Conservation (phyloP, 2,797 vertebrate species). For the Cynodonichthys magdalenae region DNA sequence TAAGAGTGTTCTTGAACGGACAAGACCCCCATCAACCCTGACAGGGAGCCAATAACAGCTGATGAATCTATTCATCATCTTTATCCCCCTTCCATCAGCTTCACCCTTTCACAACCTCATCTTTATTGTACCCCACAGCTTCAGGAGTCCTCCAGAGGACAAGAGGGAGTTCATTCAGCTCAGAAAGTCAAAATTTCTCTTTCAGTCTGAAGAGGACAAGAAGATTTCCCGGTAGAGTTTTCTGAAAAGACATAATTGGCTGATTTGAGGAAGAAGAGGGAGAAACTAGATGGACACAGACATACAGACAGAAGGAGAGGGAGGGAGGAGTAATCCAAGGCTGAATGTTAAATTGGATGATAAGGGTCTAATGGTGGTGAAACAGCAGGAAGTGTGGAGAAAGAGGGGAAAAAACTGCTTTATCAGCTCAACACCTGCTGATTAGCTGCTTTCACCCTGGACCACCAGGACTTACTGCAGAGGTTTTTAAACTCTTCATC, state of each 20-base stretch:
- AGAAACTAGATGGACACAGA: slow-evolving; percentile 28
- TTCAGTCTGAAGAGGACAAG: slow-evolving; percentile 43
- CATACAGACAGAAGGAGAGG: slow-evolving; percentile 24
- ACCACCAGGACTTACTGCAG: slow-evolving; percentile 23
- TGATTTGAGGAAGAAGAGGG: slow-evolving; percentile 44
- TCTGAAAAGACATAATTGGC: slow-evolving; percentile 46
- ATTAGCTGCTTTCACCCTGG: slow-evolving; percentile 37
- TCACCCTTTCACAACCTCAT: slow-evolving; percentile 5
- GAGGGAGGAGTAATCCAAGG: slow-evolving; percentile 40
- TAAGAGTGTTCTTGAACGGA: slow-evolving; percentile 18
- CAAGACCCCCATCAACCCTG: background rate
- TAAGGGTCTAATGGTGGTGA: slow-evolving; percentile 49
- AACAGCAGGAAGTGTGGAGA: slow-evolving; percentile 30
- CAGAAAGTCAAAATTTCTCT: slow-evolving; percentile 46
- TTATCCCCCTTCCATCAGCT: slow-evolving; percentile 22
- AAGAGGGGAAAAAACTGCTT: slow-evolving; percentile 40
- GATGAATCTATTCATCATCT: slow-evolving; percentile 41
- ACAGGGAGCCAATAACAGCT: slow-evolving; percentile 30
- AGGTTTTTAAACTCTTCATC: slow-evolving; percentile 6
- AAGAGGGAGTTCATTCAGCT: slow-evolving; percentile 48
- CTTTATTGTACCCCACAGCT: slow-evolving; percentile 12
- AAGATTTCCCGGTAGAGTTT: slow-evolving; percentile 34
- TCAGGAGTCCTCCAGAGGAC: slow-evolving; percentile 20
- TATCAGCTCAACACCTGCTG: slow-evolving; percentile 48
- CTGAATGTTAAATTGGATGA: slow-evolving; percentile 46